Percentiles rank a stretch among this genome's conserved stretches.
These are phyloP conservation scores for Chelon auratus DNA, from an alignment of 2,797 vertebrate genomes.

Conservation along the genomic window DNA sequence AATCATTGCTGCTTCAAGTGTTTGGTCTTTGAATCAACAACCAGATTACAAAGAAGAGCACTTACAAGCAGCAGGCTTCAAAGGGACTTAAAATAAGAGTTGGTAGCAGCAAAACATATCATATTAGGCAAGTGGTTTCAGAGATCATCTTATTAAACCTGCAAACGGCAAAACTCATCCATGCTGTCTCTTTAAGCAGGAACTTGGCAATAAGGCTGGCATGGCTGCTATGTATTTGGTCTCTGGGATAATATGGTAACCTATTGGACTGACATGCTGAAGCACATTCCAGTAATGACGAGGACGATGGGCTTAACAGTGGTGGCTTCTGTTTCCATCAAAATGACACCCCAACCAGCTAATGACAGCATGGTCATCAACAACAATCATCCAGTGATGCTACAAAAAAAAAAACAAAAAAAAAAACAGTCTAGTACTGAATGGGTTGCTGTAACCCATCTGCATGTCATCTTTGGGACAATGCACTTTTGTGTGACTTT, in stretches of 20 bases:
- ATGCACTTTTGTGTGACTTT: too few species aligned
- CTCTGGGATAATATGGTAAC: slow-evolving; percentile 31
- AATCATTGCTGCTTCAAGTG: slow-evolving; percentile 21
- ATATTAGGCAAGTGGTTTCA: slow-evolving; percentile 16
- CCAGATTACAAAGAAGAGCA: slow-evolving; percentile 14
- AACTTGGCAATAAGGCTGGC: slow-evolving; percentile 16
- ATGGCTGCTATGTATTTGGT: slow-evolving; percentile 37
- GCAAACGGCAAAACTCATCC: slow-evolving; percentile 25
- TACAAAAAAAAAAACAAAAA: neutral
- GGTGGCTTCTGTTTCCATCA: slow-evolving; percentile 41
- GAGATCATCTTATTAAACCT: slow-evolving; percentile 31
- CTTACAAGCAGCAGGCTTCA: slow-evolving; percentile 48
- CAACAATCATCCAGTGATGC: slow-evolving; percentile 27
- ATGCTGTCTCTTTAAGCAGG: slow-evolving; percentile 28
- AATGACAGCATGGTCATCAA: slow-evolving; percentile 31
- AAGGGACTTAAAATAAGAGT: slow-evolving; percentile 24
- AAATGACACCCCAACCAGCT: slow-evolving; percentile 49
- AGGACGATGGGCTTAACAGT: slow-evolving; percentile 34
- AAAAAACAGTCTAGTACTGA: neutral
- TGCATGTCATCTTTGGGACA: too few species aligned
- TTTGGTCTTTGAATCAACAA: slow-evolving; percentile 34
- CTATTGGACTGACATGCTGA: slow-evolving; percentile 29
- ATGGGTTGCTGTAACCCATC: too few species aligned
- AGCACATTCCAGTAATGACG: slow-evolving; percentile 49
- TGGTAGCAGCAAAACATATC: slow-evolving; percentile 38